A percentile compares a stretch with the other conserved stretches of the same genome.
phyloP scores from a whole-genome alignment of 1,140 invertebrate genomes.

The Schlechtendalia chinensis region DNA sequence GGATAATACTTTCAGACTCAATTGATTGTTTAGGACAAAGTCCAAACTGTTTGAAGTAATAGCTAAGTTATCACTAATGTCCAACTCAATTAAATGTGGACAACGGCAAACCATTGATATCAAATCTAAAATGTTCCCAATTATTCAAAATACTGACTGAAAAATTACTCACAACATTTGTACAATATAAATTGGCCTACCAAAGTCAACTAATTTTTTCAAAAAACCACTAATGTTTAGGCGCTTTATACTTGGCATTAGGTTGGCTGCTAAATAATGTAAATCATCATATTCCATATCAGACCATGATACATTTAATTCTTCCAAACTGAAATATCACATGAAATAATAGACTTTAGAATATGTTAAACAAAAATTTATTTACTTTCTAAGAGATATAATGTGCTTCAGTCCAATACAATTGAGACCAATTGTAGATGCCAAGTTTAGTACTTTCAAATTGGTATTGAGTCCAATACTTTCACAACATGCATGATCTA shows the following conservation, averaged over 20 bases:
- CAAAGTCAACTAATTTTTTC: constrained; percentile 70
- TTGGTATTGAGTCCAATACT: constrained; percentile 67
- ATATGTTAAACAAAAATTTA: background rate
- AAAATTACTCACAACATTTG: no score
- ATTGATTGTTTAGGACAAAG: constrained; percentile 63
- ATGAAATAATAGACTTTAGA: constrained; percentile 51
- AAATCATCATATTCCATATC: constrained; percentile 64
- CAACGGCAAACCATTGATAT: constrained; percentile 65
- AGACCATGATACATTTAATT: constrained; percentile 82
- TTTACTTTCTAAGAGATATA: constrained; percentile 66
- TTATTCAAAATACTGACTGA: no score
- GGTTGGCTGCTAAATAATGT: constrained; percentile 62
- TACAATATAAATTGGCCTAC: constrained; percentile 59
- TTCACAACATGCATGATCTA: constrained; percentile 65
- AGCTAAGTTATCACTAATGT: constrained; percentile 79
- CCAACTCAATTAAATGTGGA: constrained; percentile 73
- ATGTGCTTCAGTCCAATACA: constrained; percentile 63
- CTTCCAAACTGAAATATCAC: constrained; percentile 63
- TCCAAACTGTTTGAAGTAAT: constrained; percentile 64
- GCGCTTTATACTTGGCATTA: constrained; percentile 66
- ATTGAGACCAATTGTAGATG: constrained; percentile 69
- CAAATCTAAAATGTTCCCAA: constrained; percentile 63
- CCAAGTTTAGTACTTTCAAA: constrained; percentile 72
- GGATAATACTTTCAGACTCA: constrained; percentile 75
- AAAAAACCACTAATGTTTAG: constrained; percentile 79